phyloP scores from a whole-genome alignment of 1,140 invertebrate genomes.

The Drosophila baimaii region DNA sequence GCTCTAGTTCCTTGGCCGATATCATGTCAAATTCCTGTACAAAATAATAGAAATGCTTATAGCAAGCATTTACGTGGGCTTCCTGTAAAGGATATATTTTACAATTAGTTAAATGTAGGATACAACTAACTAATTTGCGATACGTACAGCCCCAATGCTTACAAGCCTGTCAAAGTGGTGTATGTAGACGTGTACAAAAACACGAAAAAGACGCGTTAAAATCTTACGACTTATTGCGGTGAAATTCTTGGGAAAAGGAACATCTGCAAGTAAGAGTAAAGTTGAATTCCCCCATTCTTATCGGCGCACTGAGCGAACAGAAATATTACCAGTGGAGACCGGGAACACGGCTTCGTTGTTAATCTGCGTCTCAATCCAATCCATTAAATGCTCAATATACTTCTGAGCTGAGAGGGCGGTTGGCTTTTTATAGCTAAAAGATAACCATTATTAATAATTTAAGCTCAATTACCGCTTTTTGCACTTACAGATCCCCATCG shows the following conservation, averaged over 20 bases:
- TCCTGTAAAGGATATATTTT: conserved; percentile 87
- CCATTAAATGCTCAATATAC: conserved; percentile 95
- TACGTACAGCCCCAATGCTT: conserved; percentile 39
- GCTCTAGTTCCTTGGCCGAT: conserved; percentile 94
- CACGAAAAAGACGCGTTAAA: conserved; percentile 40
- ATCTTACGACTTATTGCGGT: conserved; percentile 36
- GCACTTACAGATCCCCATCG: conserved; percentile 88
- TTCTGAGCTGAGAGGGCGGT: conserved; percentile 94
- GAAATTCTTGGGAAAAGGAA: conserved; percentile 42
- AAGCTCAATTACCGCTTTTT: too few species aligned
- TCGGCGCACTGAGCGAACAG: background rate
- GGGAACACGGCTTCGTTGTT: conserved; percentile 96
- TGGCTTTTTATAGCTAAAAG: conserved; percentile 92
- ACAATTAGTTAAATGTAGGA: background rate
- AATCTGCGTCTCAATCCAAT: conserved; percentile 97
- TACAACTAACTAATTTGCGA: background rate
- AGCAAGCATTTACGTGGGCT: conserved; percentile 97
- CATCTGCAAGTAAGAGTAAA: conserved; percentile 21
- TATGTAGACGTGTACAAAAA: conserved; percentile 42
- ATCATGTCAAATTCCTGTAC: conserved; percentile 95
- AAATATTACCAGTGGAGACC: conserved; percentile 86
- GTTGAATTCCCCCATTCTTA: background rate
- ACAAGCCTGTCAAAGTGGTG: conserved; percentile 38
- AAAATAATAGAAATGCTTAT: conserved; percentile 99
- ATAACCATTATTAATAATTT: background rate